A percentile compares a stretch with the other conserved stretches of the same genome.
Conservation (phyloP, 2,888 invertebrate genomes). For the Drosophila infuscata region DNA sequence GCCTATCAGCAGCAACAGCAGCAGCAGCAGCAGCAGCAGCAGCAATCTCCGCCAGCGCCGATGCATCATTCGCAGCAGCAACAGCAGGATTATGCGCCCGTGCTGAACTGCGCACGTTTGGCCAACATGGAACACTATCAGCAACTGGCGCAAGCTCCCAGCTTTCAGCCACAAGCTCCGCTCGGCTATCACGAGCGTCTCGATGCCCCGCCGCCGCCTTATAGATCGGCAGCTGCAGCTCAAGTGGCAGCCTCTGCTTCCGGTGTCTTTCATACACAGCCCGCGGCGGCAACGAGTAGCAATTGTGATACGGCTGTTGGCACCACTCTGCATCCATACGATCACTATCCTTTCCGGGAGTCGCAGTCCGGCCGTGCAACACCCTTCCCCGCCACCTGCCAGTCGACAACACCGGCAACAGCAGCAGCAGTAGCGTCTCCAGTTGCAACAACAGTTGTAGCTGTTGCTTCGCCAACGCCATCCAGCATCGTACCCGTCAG, state of each 20-base stretch:
- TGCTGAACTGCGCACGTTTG: constrained; percentile 81
- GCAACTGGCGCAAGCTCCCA: constrained; percentile 70
- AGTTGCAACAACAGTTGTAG: constrained; percentile 4
- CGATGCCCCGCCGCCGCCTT: constrained; percentile 64
- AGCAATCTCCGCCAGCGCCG: constrained; percentile 67
- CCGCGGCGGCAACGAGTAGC: constrained; percentile 47
- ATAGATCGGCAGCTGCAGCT: constrained; percentile 39
- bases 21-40: constrained; percentile 69
- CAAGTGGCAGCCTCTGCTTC: constrained; percentile 11
- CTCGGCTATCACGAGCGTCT: constrained; percentile 76
- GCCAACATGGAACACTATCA: constrained; percentile 83
- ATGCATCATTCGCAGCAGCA: constrained; percentile 71
- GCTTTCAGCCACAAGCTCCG: constrained; percentile 70
- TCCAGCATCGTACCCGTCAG: constrained; percentile 49
- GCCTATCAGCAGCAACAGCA: constrained; percentile 75
- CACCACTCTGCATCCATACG: constrained; percentile 82
- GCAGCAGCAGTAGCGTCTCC: constrained; percentile 34
- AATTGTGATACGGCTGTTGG: constrained; percentile 69
- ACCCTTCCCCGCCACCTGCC: constrained; percentile 87
- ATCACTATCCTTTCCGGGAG: constrained; percentile 85
- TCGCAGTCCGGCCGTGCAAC: constrained; percentile 88
- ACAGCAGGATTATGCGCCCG: constrained; percentile 82
- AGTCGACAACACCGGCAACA: constrained; percentile 47
- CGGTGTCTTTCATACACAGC: constrained; percentile 39
- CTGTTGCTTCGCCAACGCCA: constrained; percentile 7